phyloP scores from a whole-genome alignment of 2,797 vertebrate genomes.

The Cottoperca gobio region DNA sequence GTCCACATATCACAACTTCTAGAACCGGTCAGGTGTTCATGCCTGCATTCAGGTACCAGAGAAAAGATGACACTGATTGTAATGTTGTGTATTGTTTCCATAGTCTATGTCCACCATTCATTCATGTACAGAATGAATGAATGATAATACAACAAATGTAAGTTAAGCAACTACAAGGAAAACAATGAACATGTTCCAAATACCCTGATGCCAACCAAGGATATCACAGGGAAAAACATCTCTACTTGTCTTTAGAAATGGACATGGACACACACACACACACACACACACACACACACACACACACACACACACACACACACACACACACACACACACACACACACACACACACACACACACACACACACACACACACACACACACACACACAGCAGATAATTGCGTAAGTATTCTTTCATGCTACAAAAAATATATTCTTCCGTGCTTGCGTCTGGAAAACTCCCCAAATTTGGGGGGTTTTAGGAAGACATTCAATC shows the following conservation, averaged over 20 bases:
- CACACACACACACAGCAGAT: too few species aligned
- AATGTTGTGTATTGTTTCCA: not conserved
- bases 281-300: not conserved
- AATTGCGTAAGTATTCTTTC: slow-evolving; percentile 26
- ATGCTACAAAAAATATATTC: not conserved
- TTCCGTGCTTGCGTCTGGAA: slow-evolving; percentile 19
- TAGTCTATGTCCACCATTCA: not conserved
- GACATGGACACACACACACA: not conserved
- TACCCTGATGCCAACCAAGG: not conserved
- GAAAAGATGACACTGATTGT: not conserved
- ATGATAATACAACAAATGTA: not conserved
- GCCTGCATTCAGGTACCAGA: not conserved
- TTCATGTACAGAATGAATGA: not conserved
- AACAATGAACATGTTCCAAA: not conserved
- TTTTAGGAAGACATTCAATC: slow-evolving; percentile 13
- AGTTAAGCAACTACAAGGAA: not conserved
- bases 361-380: too few species aligned
- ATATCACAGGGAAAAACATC: not conserved
- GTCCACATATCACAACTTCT: not conserved
- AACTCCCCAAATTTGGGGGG: not conserved
- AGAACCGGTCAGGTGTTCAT: not conserved
- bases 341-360: too few species aligned
- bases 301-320: not conserved
- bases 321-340: too few species aligned
- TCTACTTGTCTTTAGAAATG: not conserved